A percentile compares a stretch with the other conserved stretches of the same genome.
phyloP scores from a whole-genome alignment of 2,797 vertebrate species.

The Sebastolobus alascanus region DNA sequence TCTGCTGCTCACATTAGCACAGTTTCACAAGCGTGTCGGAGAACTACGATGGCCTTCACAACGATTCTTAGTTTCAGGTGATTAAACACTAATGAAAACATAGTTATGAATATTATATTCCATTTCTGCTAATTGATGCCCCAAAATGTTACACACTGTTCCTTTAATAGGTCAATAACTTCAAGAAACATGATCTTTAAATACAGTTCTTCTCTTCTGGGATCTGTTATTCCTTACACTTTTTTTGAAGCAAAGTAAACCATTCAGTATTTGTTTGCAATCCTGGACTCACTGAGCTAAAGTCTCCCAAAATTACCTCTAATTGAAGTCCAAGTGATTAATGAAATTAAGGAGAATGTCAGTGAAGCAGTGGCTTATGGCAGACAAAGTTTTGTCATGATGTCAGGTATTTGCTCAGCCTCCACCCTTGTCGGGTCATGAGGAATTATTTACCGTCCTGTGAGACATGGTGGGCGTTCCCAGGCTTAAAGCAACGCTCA shows the following conservation, averaged over 20 bases:
- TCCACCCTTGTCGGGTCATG: constrained; percentile 54
- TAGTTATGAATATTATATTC: too few species aligned
- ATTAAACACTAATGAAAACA: too few species aligned
- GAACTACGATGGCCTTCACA: too few species aligned
- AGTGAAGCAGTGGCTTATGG: not conserved
- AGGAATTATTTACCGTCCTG: constrained; percentile 70
- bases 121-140: too few species aligned
- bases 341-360: not conserved
- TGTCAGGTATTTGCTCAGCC: constrained; percentile 66
- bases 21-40: too few species aligned
- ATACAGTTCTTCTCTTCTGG: not conserved
- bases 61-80: too few species aligned
- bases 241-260: not conserved
- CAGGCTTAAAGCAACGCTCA: constrained; percentile 29
- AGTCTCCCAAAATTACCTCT: not conserved
- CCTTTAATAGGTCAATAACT: too few species aligned
- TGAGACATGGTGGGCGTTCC: constrained; percentile 66
- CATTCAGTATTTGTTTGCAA: not conserved
- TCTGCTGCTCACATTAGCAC: too few species aligned
- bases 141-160: too few species aligned
- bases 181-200: not conserved
- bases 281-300: not conserved
- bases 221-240: not conserved
- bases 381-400: constrained; percentile 43
- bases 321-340: constrained; percentile 1